Conservation (phyloP, 2,888 invertebrate genomes). For the Tipula vernalis region DNA sequence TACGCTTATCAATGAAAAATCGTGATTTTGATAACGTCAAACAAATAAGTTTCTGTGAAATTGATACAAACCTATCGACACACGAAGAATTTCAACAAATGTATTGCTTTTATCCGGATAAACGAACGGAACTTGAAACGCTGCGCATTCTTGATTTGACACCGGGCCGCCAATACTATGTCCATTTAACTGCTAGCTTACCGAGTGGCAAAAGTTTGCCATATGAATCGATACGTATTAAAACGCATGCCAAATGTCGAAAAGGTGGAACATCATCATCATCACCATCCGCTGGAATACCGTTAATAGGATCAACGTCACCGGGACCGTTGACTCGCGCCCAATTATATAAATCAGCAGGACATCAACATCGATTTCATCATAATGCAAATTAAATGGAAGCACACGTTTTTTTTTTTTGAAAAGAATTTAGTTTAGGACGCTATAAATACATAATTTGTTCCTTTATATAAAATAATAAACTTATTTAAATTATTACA, state of each 20-base stretch:
- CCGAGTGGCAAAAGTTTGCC: conserved; percentile 42
- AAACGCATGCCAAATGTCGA: conserved; percentile 30
- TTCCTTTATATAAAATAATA: neutral
- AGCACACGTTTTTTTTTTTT: neutral
- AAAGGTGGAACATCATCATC: neutral
- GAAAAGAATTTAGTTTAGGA: neutral
- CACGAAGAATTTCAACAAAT: conserved; percentile 31
- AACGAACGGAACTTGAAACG: conserved; percentile 35
- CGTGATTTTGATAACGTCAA: conserved; percentile 29
- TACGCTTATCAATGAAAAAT: conserved; percentile 31
- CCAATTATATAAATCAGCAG: neutral
- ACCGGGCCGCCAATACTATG: conserved; percentile 41
- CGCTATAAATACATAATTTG: neutral
- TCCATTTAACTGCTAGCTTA: conserved; percentile 45
- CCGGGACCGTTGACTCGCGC: neutral
- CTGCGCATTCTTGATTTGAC: conserved; percentile 37
- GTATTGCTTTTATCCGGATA: conserved; percentile 27
- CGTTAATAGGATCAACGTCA: neutral
- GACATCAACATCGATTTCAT: neutral
- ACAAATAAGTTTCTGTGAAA: conserved; percentile 33
- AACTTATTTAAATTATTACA: neutral
- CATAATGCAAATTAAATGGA: neutral
- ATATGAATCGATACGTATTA: conserved; percentile 41
- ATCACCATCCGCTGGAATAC: neutral
- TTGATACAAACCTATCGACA: conserved; percentile 25